Conservation (phyloP, 92 coral and sea anemone species). For the Bergia sp. region DNA sequence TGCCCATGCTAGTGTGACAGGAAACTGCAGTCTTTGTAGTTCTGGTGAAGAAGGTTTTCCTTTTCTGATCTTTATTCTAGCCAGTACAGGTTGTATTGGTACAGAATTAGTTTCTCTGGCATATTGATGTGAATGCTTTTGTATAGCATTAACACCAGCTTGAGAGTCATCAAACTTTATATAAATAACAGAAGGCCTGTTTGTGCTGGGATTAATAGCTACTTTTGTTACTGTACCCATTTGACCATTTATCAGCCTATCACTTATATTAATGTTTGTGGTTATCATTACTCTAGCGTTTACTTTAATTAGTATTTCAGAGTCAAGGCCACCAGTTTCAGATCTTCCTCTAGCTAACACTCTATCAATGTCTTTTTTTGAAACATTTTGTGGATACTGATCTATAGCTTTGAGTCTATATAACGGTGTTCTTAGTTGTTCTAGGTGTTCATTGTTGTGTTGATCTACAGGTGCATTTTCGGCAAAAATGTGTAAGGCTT, state of each 20-base stretch:
- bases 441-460: constrained; percentile 49
- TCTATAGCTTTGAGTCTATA: constrained; percentile 47
- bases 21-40: constrained; percentile 67
- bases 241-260: constrained; percentile 53
- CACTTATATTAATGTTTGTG: constrained; percentile 39
- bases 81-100: constrained; percentile 63
- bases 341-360: constrained; percentile 50
- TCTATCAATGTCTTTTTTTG: constrained; percentile 46
- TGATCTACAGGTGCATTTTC: constrained; percentile 65
- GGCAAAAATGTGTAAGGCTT: constrained; percentile 70
- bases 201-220: constrained; percentile 9
- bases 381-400: constrained; percentile 56
- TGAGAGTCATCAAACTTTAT: constrained; percentile 47
- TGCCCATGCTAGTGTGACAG: constrained; percentile 69
- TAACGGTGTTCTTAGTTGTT: constrained; percentile 40
- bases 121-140: constrained; percentile 16
- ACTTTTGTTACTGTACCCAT: constrained; percentile 50
- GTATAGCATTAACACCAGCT: constrained; percentile 25
- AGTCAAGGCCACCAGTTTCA: constrained; percentile 50
- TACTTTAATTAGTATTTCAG: constrained; percentile 45
- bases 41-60: constrained; percentile 67
- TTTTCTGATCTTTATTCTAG: constrained; percentile 62
- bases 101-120: constrained; percentile 53
- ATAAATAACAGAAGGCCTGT: constrained; percentile 36
- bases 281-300: constrained; percentile 52